phyloP scores from a whole-genome alignment of 2,888 invertebrate species.

The Petrolisthes manimaculis region DNA sequence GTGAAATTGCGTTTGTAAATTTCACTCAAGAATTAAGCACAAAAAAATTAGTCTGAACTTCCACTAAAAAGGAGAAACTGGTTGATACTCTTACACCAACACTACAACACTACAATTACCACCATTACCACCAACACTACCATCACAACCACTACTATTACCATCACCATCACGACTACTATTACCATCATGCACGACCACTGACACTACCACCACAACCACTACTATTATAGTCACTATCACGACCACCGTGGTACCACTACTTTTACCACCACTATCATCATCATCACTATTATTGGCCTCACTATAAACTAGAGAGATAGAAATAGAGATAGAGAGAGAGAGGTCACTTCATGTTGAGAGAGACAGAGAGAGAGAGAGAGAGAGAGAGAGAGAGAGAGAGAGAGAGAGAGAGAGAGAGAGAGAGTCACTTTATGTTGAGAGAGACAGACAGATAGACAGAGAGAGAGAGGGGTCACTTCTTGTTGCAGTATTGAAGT shows the following conservation, averaged over 20 bases:
- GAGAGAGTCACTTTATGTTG: neutral
- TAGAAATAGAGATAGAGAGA: neutral
- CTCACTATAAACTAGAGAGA: neutral
- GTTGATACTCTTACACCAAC: too few species aligned
- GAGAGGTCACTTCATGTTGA: neutral
- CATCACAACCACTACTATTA: neutral
- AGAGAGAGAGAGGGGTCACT: constrained; percentile 17
- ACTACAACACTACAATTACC: too few species aligned
- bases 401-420: constrained; percentile 2
- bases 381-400: constrained; percentile 15
- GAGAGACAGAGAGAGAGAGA: too few species aligned
- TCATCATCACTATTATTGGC: neutral
- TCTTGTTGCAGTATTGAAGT: constrained; percentile 48
- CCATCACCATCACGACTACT: neutral
- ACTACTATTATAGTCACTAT: neutral
- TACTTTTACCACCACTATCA: neutral
- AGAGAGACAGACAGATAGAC: neutral
- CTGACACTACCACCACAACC: neutral
- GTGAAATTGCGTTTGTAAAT: too few species aligned
- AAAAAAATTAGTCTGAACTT: too few species aligned
- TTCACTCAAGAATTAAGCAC: too few species aligned
- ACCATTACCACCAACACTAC: neutral
- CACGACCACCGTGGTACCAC: neutral
- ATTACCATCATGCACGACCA: neutral
- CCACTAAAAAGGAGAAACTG: too few species aligned